Conservation (phyloP, 2,797 vertebrate species). For the Eulemur mongoz region DNA sequence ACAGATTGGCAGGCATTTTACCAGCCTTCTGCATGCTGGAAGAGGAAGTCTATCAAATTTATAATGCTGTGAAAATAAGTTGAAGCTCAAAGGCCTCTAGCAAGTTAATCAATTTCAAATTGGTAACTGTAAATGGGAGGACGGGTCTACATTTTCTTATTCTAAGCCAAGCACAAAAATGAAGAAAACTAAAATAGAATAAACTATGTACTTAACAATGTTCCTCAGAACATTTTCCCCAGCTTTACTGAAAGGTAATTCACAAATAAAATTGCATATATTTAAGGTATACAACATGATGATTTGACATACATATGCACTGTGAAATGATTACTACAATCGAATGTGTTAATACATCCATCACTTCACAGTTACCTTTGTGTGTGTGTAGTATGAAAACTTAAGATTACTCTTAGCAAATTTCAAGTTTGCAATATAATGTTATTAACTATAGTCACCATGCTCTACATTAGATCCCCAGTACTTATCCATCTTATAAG, state of each 20-base stretch:
- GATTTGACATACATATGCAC: background rate
- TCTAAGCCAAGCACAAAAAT: background rate
- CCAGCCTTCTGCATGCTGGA: background rate
- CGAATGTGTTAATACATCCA: background rate
- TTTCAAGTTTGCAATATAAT: background rate
- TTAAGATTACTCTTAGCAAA: background rate
- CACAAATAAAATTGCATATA: background rate
- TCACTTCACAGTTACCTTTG: background rate
- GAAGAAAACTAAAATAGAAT: constrained; percentile 21
- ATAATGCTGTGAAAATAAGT: constrained; percentile 51
- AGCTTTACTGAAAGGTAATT: background rate
- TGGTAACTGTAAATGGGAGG: background rate
- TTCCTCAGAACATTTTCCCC: background rate
- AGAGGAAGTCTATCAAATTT: constrained; percentile 37
- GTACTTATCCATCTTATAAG: background rate
- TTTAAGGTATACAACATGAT: background rate
- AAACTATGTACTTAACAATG: background rate
- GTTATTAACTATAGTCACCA: background rate
- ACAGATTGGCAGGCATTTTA: constrained; percentile 21
- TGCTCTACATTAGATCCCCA: background rate
- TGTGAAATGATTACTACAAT: background rate
- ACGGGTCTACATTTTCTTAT: background rate
- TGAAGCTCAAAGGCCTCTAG: background rate
- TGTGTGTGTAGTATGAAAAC: background rate
- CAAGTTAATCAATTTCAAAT: background rate